Evolutionary conservation across 1,140 invertebrate species (phyloP).

Genomic region (Orchestia grillus): DNA sequence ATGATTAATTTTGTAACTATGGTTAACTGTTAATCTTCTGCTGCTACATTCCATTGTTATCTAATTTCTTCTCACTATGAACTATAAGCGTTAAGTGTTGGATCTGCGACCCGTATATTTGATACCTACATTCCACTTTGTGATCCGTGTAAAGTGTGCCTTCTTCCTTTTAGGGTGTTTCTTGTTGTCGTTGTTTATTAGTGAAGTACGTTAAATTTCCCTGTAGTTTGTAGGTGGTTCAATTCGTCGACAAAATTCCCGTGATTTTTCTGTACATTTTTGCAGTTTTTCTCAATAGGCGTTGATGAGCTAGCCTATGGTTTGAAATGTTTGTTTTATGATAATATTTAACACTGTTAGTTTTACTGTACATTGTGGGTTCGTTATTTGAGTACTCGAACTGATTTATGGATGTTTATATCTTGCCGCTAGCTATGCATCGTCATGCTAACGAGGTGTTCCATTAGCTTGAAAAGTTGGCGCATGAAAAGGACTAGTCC

Average conservation of each 20-base stretch:
- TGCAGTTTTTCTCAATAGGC: background rate
- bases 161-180: background rate
- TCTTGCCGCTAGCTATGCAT: background rate
- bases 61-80: background rate
- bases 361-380: background rate
- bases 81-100: conserved; percentile 3
- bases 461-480: too few relatives aligned
- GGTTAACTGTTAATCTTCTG: background rate
- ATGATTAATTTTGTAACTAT: background rate
- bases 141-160: background rate
- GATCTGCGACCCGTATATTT: background rate
- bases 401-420: too few relatives aligned
- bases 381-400: too few relatives aligned
- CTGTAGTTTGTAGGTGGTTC: background rate
- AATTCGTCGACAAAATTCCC: background rate
- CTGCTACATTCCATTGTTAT: conserved; percentile 26
- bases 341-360: too few relatives aligned
- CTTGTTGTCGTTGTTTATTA: conserved; percentile 24
- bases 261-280: conserved; percentile 2
- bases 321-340: background rate
- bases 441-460: background rate
- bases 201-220: background rate
- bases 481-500: too few relatives aligned
- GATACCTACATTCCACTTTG: conserved; percentile 28
- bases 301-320: background rate